Base-by-base conservation (phyloP, 2,113 vertebrate species). In the Onychostruthus taczanowskii region DNA sequence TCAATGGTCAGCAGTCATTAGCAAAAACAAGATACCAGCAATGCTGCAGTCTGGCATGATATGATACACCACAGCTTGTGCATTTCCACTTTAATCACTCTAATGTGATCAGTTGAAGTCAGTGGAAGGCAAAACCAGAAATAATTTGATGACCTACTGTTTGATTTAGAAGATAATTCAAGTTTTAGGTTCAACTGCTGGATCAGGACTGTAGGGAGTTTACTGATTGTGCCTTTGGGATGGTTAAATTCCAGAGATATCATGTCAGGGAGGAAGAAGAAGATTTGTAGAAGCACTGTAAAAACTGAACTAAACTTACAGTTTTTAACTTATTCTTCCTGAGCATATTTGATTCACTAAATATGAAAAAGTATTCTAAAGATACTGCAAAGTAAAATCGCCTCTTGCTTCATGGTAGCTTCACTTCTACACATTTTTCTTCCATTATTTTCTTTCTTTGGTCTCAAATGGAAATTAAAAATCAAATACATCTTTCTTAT, bases 381-480 rank as follows among this genome's bases (percentile, higher is more conserved):
- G 35, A 64, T 81, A 66, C 20, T 33, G 14, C 27, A 43, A 58
- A 89, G 23, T 46, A 91, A 79, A 90, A 78, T 52, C 6, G 62
- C 30, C 27, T 58, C 68, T 52, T 63, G 19, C 43, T 58, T 90
- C 30, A 46, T 39, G 41, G n/a, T 62, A 81, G 6, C 28, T 90
- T 87, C 19, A 39, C 47, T 93, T 94, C 35, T 55, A 41, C 52
- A 22, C 17, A 15, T 84, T 90, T 75, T 89, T 81, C 30, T 73
- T 82, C n/a, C 53, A 33, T 76, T 82, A 30, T 95, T 95, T 89
- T 84, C 20, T 86, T 91, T 64, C 35, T 78, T 82, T 76, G 24
- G 23, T 74, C 81, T 93, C 58, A 89, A 87, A 62, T 59, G 17
- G 22, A 95, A 96, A n/a, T 59, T 77, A 79, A 94, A 94, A 77